A percentile compares a stretch with the other conserved stretches of the same genome.
These are phyloP conservation scores for Rhynchophorus ferrugineus DNA, from an alignment of 1,140 invertebrate genomes.

Conservation along the genomic window DNA sequence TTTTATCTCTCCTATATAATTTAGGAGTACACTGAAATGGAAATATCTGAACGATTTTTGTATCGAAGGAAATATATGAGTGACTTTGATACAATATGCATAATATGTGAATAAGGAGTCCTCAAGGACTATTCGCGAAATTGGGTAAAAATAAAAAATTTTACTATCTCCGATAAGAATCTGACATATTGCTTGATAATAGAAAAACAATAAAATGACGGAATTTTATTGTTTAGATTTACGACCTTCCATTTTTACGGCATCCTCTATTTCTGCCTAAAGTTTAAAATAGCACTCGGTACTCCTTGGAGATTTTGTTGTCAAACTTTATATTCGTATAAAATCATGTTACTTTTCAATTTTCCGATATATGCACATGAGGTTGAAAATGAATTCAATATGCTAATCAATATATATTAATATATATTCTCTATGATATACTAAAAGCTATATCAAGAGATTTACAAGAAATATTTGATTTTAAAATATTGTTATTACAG, in stretches of 20 bases:
- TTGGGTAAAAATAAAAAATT: not conserved
- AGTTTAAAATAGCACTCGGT: not conserved
- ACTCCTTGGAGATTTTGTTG: not conserved
- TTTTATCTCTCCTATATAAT: no score
- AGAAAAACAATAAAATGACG: not conserved
- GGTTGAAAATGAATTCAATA: no score
- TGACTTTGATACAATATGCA: not conserved
- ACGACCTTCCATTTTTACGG: not conserved
- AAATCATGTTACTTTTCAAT: not conserved
- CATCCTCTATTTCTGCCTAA: not conserved
- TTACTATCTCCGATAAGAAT: not conserved
- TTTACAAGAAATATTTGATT: no score
- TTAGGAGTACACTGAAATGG: no score
- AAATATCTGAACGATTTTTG: no score
- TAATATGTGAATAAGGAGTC: not conserved
- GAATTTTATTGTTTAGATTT: not conserved
- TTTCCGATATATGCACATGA: no score
- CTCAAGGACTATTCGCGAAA: not conserved
- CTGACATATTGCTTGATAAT: not conserved
- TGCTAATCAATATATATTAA: no score
- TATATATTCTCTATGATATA: no score
- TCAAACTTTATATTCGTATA: not conserved
- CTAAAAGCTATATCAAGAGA: no score
- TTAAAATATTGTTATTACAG: no score
- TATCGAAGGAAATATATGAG: not conserved